Evolutionary conservation across 64 coral and sea anemone genomes (phyloP).

Genomic region (Actinia equina): DNA sequence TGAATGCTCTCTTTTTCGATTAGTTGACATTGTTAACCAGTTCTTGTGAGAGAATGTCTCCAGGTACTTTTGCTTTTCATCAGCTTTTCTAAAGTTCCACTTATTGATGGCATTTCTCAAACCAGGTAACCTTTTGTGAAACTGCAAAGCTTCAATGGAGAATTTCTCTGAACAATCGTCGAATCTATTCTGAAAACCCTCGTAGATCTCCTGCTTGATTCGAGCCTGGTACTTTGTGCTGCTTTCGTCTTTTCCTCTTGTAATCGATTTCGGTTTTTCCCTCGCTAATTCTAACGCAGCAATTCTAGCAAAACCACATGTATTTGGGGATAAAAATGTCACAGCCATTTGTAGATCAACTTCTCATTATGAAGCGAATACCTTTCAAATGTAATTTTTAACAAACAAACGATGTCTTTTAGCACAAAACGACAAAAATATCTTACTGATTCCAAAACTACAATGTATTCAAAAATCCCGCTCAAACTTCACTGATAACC

Average conservation of each 20-base stretch:
- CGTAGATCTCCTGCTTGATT: slow-evolving; percentile 30
- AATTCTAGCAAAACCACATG: slow-evolving; percentile 51
- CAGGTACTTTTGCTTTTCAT: slow-evolving; percentile 43
- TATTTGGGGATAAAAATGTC: slow-evolving; percentile 33
- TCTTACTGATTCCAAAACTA: slow-evolving; percentile 12
- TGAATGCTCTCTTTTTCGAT: no score
- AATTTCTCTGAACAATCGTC: not conserved
- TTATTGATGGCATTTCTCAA: slow-evolving; percentile 24
- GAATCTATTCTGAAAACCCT: slow-evolving; percentile 2
- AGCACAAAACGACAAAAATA: slow-evolving; percentile 21
- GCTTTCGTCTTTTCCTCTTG: slow-evolving; percentile 17
- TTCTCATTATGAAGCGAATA: not conserved
- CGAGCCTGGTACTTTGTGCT: slow-evolving; percentile 31
- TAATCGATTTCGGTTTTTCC: not conserved
- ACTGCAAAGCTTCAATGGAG: not conserved
- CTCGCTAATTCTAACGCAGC: slow-evolving; percentile 8
- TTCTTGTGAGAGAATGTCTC: slow-evolving; percentile 51
- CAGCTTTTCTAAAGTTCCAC: slow-evolving; percentile 42
- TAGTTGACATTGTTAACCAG: no score
- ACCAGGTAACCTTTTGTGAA: slow-evolving; percentile 29
- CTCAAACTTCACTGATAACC: no score
- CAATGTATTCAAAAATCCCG: not conserved
- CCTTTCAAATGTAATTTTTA: not conserved
- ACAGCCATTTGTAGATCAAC: not conserved
- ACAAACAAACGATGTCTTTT: not conserved